Evolutionary conservation across 2,888 invertebrate species (phyloP).

Genomic region (Dryobotodes eremita): DNA sequence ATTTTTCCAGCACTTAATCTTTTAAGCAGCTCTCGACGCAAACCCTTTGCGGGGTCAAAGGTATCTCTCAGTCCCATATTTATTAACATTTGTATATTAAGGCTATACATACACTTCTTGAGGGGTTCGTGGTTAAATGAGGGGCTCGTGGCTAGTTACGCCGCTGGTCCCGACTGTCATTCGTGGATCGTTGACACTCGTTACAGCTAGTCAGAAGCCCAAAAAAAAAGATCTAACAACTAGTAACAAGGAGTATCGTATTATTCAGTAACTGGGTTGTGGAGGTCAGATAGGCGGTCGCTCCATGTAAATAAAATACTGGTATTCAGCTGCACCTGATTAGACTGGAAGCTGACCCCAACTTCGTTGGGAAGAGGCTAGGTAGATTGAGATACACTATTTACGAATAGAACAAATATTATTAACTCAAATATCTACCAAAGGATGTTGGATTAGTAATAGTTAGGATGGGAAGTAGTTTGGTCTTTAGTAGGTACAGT

Average conservation of each 20-base stretch:
- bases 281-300: background rate
- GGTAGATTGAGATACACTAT: background rate
- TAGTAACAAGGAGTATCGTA: no score
- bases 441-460: background rate
- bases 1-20: constrained; percentile 22
- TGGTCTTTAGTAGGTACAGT: background rate
- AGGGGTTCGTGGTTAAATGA: background rate
- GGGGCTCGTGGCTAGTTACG: background rate
- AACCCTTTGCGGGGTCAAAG: constrained; percentile 27
- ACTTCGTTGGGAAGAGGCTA: background rate
- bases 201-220: background rate
- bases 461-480: background rate
- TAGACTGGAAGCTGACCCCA: background rate
- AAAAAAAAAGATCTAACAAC: background rate
- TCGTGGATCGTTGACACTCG: background rate
- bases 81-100: constrained; percentile 21
- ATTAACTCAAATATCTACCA: background rate
- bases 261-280: background rate
- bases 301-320: background rate
- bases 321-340: background rate
- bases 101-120: background rate
- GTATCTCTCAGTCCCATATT: background rate
- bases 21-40: constrained; percentile 3
- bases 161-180: background rate
- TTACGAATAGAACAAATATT: background rate